phyloP scores from a whole-genome alignment of 92 coral and sea anemone genomes.

The Phenganax stokvisi region DNA sequence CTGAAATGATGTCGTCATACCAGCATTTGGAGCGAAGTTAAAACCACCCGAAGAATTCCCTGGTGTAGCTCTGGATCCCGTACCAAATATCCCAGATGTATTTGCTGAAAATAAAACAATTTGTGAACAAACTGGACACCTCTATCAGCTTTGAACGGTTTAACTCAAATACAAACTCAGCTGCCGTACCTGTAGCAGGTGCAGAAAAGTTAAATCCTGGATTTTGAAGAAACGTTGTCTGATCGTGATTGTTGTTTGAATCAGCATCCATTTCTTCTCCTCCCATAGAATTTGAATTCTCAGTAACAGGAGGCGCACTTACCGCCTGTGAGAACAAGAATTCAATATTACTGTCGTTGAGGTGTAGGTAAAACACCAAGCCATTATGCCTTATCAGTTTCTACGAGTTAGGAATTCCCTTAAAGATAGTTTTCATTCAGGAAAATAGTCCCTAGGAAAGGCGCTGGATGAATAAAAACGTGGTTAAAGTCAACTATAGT shows the following conservation, averaged over 20 bases:
- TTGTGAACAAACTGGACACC: too few species aligned
- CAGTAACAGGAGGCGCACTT: constrained; percentile 2
- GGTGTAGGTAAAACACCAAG: too few species aligned
- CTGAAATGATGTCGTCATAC: background rate
- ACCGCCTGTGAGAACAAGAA: background rate
- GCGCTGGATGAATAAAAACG: too few species aligned
- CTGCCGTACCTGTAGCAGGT: constrained; percentile 10
- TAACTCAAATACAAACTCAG: too few species aligned
- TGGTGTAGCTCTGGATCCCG: constrained; percentile 6
- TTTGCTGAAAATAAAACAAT: background rate
- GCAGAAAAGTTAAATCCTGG: constrained; percentile 24
- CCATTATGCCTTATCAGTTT: too few species aligned
- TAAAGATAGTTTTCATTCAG: too few species aligned
- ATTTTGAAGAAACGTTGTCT: constrained; percentile 1
- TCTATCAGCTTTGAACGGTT: too few species aligned
- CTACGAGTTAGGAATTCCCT: too few species aligned
- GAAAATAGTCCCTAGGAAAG: too few species aligned
- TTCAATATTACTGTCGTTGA: background rate
- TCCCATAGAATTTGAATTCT: constrained; percentile 30
- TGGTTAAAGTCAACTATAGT: too few species aligned
- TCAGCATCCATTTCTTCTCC: constrained; percentile 39
- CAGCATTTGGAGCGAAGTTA: background rate
- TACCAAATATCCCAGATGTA: background rate
- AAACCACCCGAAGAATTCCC: constrained; percentile 1
- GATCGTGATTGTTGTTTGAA: constrained; percentile 34